These are phyloP conservation scores for Andrena flavipes DNA, from an alignment of 2,888 invertebrate species.

Conservation along the genomic window DNA sequence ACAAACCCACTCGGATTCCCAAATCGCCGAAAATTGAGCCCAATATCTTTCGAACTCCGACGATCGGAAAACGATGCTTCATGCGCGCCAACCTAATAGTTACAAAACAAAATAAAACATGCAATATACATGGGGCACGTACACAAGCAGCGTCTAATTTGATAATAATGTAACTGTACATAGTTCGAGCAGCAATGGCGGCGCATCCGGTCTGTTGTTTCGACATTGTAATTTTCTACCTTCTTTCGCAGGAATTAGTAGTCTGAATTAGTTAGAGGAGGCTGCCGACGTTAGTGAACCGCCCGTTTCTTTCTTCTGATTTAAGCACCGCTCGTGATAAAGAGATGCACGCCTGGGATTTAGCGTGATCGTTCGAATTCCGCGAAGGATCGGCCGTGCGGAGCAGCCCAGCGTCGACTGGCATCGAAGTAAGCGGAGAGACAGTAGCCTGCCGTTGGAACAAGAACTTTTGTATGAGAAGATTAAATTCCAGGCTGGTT, in stretches of 20 bases:
- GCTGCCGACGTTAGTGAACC: background rate
- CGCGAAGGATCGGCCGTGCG: slow-evolving; percentile 13
- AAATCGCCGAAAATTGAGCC: too few species aligned
- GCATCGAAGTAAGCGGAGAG: background rate
- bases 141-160: slow-evolving; percentile 32
- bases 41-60: background rate
- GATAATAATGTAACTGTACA: slow-evolving; percentile 37
- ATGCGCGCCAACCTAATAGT: slow-evolving; percentile 19
- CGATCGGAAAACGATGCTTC: background rate
- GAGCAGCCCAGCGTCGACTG: slow-evolving; percentile 16
- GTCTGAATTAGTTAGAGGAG: background rate
- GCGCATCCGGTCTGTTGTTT: slow-evolving; percentile 51
- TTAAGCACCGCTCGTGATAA: background rate
- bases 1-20: too few species aligned
- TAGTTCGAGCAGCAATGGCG: slow-evolving; percentile 53
- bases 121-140: background rate
- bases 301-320: background rate
- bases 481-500: slow-evolving; percentile 18
- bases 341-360: background rate
- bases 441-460: background rate
- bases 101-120: background rate
- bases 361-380: slow-evolving; percentile 35
- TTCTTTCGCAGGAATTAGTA: background rate
- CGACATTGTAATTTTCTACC: slow-evolving; percentile 43
- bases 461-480: slow-evolving; percentile 57